Evolutionary conservation across 2,113 vertebrate species (phyloP), one percentile per base, ranked within the genome.

Genomic region (Podarcis cretensis): DNA sequence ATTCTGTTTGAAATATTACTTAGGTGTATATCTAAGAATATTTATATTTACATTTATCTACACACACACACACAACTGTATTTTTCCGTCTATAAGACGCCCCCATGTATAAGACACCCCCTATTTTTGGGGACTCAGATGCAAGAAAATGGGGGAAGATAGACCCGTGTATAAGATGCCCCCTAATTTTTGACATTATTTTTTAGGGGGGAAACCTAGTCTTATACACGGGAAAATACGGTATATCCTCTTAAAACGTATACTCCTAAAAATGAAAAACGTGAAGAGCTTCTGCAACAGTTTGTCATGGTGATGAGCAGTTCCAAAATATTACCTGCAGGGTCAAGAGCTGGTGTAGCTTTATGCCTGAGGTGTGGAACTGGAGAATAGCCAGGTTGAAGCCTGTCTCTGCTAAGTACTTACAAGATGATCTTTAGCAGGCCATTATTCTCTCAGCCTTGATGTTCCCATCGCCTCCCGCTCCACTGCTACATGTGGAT

Each of bases 321-420:
- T 18, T 48, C 83, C 18, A 27, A 32, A 81, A 35, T 77, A 66
- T 35, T 91, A 78, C 9, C 9, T 92, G 89, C 75, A 85, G 30
- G 35, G 81, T 12, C 79, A 88, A 48, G 12, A 86, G 23, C 23
- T 65, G 10, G 25, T 40, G 2, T 43, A 65, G 6, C 16, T 77
- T 43, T 8, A 6, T 59, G 23, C 14, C 7, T 57, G 43, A 79
- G n/a, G 3, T n/a, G 27, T 69, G 30, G 35, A 35, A 63, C 3
- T 63, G 13, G 59, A 20, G 59, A 63, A 63, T 20, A 4, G 3
- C 59, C 59, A 63, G 59, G 14, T 20, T 43, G 43, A 43, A 43
- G 43, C 43, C 43, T 43, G 43, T 43, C 43, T 13, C 20, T 43
- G 59, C 59, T 30, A 43, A 10, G 9, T 48, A 84, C 14, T 69